A percentile compares a stretch with the other conserved stretches of the same genome.
Evolutionary conservation across 2,888 invertebrate genomes (phyloP).

Genomic region (Habroteleia sp.): DNA sequence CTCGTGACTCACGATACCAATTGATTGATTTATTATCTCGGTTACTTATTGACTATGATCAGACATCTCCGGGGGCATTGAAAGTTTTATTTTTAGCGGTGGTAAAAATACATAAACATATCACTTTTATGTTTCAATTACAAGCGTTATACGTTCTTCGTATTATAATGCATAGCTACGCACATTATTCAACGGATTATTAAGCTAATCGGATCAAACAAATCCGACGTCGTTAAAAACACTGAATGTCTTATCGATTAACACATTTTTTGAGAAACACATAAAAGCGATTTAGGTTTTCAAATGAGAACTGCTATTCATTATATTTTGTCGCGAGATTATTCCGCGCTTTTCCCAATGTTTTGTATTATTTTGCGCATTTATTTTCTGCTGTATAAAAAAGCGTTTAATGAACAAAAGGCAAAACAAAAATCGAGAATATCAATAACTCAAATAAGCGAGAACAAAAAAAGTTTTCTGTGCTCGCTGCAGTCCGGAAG

Average conservation of each 20-base stretch:
- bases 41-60: constrained; percentile 14
- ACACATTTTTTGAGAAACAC: constrained; percentile 10
- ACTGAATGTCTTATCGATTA: constrained; percentile 29
- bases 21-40: constrained; percentile 45
- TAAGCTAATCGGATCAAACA: constrained; percentile 23
- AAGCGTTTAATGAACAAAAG: constrained; percentile 30
- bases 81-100: too few relatives aligned
- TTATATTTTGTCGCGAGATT: constrained; percentile 26
- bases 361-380: constrained; percentile 14
- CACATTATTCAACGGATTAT: constrained; percentile 16
- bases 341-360: constrained; percentile 1
- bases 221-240: constrained; percentile 27
- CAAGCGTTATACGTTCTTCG: not conserved
- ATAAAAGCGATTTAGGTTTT: constrained; percentile 14
- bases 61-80: too few relatives aligned
- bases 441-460: constrained; percentile 45
- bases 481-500: constrained; percentile 8
- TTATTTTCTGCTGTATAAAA: constrained; percentile 10
- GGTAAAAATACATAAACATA: not conserved
- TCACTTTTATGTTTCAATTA: not conserved
- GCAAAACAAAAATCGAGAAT: constrained; percentile 20
- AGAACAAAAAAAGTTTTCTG: constrained; percentile 9
- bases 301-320: constrained; percentile 16
- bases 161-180: not conserved
- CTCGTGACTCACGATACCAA: constrained; percentile 36